These are phyloP conservation scores for Xerus inauris DNA, from an alignment of 2,113 vertebrate genomes.

Conservation along the genomic window DNA sequence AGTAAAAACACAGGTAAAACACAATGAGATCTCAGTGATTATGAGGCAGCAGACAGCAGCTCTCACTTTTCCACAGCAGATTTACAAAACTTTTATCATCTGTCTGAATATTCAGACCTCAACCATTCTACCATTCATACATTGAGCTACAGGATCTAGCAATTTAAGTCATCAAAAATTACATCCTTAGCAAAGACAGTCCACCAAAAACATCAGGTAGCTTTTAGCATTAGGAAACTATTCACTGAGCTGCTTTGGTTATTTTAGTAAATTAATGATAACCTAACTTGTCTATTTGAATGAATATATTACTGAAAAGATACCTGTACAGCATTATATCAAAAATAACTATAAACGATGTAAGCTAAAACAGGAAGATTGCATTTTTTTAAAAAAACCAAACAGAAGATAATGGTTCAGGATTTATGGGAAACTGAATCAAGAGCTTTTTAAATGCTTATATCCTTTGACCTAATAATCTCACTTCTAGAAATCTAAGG, in stretches of 20 bases:
- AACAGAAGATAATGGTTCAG: neutral
- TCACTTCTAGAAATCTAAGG: constrained; percentile 38
- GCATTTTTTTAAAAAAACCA: neutral
- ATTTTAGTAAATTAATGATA: constrained; percentile 54
- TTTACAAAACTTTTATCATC: neutral
- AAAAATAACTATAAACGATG: constrained; percentile 28
- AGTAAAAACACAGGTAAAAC: neutral
- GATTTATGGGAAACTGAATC: neutral
- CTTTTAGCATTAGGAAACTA: constrained; percentile 31
- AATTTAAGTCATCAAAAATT: constrained; percentile 49
- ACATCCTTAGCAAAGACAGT: constrained; percentile 1
- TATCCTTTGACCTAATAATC: constrained; percentile 4
- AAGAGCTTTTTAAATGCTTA: neutral
- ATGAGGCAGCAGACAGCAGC: neutral
- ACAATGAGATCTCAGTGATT: neutral
- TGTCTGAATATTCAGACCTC: neutral
- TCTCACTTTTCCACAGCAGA: neutral
- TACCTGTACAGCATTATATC: neutral
- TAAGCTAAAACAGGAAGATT: neutral
- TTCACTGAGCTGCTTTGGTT: constrained; percentile 48
- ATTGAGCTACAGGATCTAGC: neutral
- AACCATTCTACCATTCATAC: neutral
- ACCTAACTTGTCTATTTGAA: constrained; percentile 47
- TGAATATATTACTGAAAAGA: constrained; percentile 46
- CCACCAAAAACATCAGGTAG: neutral